phyloP scores from a whole-genome alignment of 1,140 invertebrate species.

The Spodoptera frugiperda region DNA sequence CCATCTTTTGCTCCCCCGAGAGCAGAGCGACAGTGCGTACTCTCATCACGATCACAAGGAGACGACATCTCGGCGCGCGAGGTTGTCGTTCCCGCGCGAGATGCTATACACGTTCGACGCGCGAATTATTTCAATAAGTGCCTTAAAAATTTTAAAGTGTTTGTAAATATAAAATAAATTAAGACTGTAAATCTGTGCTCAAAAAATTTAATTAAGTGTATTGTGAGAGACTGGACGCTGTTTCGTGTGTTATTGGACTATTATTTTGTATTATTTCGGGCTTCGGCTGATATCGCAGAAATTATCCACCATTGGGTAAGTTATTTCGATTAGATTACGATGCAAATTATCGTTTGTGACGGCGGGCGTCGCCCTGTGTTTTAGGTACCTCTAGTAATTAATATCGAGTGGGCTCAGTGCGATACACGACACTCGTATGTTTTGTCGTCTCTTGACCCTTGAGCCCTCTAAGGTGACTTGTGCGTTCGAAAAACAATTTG shows the following conservation, averaged over 20 bases:
- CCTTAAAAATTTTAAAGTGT: constrained; percentile 68
- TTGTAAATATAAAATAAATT: constrained; percentile 49
- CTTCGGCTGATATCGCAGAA: constrained; percentile 77
- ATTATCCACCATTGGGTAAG: constrained; percentile 85
- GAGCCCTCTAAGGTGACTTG: constrained; percentile 45
- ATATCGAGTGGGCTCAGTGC: constrained; percentile 70
- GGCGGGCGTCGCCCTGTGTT: constrained; percentile 70
- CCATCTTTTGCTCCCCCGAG: constrained; percentile 85
- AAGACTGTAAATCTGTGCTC: constrained; percentile 78
- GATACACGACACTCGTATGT: constrained; percentile 61
- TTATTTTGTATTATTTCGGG: constrained; percentile 68
- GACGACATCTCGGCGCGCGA: constrained; percentile 83
- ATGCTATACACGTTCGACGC: constrained; percentile 68
- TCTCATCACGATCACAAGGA: constrained; percentile 84
- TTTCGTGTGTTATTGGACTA: constrained; percentile 70
- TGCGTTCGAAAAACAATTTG: constrained; percentile 25
- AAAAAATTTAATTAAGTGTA: constrained; percentile 74
- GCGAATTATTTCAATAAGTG: constrained; percentile 65
- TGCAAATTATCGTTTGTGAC: constrained; percentile 82
- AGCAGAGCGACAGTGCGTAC: constrained; percentile 85
- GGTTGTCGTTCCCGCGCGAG: constrained; percentile 79
- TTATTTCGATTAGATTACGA: constrained; percentile 84
- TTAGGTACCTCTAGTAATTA: constrained; percentile 66
- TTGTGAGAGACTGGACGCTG: constrained; percentile 75
- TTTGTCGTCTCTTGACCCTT: constrained; percentile 62